Base-by-base conservation (phyloP, 2,888 invertebrate genomes). In the Temnothorax unifasciatus region DNA sequence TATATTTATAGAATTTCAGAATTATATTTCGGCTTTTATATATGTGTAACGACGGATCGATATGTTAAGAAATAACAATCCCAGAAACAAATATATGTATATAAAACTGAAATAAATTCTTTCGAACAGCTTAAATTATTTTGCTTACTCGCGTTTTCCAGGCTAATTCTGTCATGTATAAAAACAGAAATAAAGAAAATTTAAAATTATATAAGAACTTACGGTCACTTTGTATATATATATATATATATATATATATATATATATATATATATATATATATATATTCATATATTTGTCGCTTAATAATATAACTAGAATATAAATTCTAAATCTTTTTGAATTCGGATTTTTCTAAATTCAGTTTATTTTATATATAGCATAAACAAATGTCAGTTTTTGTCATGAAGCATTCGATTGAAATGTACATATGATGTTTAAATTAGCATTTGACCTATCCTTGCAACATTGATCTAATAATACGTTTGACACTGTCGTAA, bases 381-480 rank as follows among this genome's bases (percentile, higher is more conserved):
- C 25, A 52, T 2, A 47, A 34, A 38, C n/a, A 34, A 34, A n/a
- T 29, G 25, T 13, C 18, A 3, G 2, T 38, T 64, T 18, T 57
- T 47, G 11, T 57, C 57, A 47, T 71, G 8, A 3, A 29, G 3
- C 18, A 18, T 71, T 4, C 13, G 15, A 71, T 47, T 71, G 25
- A 54, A 71, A 68, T 41, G 9, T 34, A 18, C 25, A 47, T 34
- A 41, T 57, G 29, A 18, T 34, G 15, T 71, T 79, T 47, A 71
- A 64, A 59, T 77, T 68, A 68, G 13, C 44, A 29, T 21, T 73
- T 81, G 47, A 81, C 25, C 38, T 59, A 38, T 59, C 47, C 66
- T 59, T 25, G 47, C 79, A 34, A 38, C 59, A 38, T 73, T 50
- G 59, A 81, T 59, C 79, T 73, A 81, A 73, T 73, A 73, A 71